Evolutionary conservation across 2,888 invertebrate species (phyloP).

Genomic region (Formica aserva): DNA sequence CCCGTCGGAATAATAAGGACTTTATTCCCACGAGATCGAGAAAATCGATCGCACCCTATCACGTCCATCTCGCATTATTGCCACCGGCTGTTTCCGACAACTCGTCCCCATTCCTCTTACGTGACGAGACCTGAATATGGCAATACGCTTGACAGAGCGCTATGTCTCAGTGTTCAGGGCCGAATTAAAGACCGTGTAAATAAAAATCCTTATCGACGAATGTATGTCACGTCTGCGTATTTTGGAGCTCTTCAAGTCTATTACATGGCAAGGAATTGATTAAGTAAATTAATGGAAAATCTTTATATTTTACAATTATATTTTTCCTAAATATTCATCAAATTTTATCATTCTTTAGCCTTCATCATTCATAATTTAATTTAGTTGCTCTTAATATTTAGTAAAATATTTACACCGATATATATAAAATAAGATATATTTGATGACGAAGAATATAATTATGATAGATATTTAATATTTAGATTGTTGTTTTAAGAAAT

Average conservation of each 20-base stretch:
- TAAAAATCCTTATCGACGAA: neutral
- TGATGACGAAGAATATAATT: neutral
- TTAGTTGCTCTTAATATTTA: neutral
- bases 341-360: neutral
- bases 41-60: conserved; percentile 74
- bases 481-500: neutral
- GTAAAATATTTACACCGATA: neutral
- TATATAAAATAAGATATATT: neutral
- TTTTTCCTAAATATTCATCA: neutral
- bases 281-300: conserved; percentile 4
- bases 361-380: neutral
- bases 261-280: neutral
- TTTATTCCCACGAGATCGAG: conserved; percentile 69
- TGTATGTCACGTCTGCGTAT: too few species aligned
- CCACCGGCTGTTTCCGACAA: conserved; percentile 74
- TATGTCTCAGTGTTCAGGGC: neutral
- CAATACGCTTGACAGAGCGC: conserved; percentile 54
- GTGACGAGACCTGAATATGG: conserved; percentile 63
- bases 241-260: neutral
- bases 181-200: conserved; percentile 33
- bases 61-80: conserved; percentile 74
- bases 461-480: neutral
- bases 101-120: conserved; percentile 38
- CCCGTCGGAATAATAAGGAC: conserved; percentile 72
- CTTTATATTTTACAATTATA: neutral